Conservation (phyloP, 2,113 vertebrate genomes). For the Sinosuthora webbiana region DNA sequence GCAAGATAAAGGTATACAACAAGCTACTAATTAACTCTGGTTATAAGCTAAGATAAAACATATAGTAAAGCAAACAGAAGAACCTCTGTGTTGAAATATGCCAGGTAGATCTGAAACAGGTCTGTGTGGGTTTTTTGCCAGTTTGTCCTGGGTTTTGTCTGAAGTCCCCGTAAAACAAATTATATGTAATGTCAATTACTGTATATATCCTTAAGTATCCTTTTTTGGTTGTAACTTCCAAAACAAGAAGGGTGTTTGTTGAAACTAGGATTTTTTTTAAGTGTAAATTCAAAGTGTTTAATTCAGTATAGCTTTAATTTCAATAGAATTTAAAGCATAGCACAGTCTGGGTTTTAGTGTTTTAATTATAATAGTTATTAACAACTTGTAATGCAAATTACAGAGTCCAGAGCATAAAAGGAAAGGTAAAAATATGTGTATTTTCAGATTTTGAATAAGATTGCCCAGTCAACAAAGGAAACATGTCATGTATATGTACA, state of each 20-base stretch:
- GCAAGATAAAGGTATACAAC: background rate
- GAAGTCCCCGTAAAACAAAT: background rate
- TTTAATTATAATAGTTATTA: background rate
- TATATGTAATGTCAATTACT: background rate
- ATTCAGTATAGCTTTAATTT: background rate
- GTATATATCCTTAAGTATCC: background rate
- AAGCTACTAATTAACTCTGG: background rate
- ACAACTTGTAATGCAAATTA: background rate
- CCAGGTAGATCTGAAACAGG: background rate
- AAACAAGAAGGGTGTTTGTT: background rate
- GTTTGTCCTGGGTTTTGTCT: background rate
- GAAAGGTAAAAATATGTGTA: background rate
- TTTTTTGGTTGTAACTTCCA: background rate
- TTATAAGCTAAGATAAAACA: background rate
- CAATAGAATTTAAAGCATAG: background rate
- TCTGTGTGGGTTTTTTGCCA: background rate
- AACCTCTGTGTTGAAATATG: background rate
- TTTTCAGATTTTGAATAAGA: background rate
- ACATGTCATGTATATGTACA: background rate
- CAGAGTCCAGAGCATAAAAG: background rate
- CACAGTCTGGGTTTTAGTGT: background rate
- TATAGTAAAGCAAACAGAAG: background rate
- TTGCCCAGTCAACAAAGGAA: background rate
- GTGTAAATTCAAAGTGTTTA: background rate
- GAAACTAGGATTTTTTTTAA: background rate